Evolutionary conservation across 2,797 vertebrate species (phyloP).

Genomic region (Cyclopterus lumpus): DNA sequence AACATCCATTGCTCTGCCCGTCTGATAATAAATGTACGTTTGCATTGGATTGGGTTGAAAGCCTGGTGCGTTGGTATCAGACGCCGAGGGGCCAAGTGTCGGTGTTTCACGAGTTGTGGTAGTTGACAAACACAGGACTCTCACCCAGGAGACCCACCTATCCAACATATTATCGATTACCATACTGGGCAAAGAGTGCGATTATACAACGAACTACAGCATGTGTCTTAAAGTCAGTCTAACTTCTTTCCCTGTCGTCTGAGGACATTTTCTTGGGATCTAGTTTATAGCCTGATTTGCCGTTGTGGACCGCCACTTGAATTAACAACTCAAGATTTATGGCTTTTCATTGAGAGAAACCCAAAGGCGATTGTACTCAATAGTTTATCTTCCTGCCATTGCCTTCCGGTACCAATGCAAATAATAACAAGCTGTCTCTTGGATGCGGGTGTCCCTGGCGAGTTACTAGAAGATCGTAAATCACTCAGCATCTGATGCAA

Average conservation of each 20-base stretch:
- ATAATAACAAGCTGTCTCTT: slow-evolving; percentile 31
- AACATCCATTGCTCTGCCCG: too few species aligned
- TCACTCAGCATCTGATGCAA: slow-evolving; percentile 59
- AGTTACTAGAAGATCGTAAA: slow-evolving; percentile 38
- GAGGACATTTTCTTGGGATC: not conserved
- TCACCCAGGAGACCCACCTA: not conserved
- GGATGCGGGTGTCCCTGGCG: slow-evolving; percentile 6
- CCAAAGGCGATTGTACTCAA: not conserved
- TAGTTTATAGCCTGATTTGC: not conserved
- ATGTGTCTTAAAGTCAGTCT: not conserved
- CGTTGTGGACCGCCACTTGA: not conserved
- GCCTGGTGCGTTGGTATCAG: too few species aligned
- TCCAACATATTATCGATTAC: not conserved
- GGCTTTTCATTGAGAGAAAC: not conserved
- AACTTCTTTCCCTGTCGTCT: not conserved
- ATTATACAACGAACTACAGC: not conserved
- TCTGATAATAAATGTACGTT: too few species aligned
- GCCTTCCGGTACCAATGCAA: not conserved
- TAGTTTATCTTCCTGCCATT: not conserved
- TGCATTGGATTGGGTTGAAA: too few species aligned
- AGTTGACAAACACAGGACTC: not conserved
- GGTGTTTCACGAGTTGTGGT: not conserved
- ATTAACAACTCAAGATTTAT: not conserved
- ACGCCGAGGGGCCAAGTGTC: not conserved
- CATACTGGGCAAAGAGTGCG: not conserved